Percentiles rank a stretch among this genome's conserved stretches.
These are phyloP conservation scores for Xenotilapia leptura DNA, from an alignment of 2,113 vertebrate species.

Conservation along the genomic window DNA sequence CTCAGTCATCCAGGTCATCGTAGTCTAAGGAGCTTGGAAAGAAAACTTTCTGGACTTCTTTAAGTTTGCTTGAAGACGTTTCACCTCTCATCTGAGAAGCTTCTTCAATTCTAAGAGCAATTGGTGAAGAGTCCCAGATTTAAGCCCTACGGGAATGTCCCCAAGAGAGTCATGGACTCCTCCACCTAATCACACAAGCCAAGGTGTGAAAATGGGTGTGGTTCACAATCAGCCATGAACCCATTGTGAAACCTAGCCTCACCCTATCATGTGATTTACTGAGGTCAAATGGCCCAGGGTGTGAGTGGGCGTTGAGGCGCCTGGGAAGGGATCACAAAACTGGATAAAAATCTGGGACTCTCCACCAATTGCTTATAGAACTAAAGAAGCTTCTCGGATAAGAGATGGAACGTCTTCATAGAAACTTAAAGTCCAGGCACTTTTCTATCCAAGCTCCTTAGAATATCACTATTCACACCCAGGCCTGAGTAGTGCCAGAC, in stretches of 20 bases:
- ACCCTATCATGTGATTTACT: background rate
- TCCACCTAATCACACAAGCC: background rate
- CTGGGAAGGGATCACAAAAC: background rate
- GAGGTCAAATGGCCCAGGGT: background rate
- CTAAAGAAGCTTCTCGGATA: background rate
- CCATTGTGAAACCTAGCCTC: background rate
- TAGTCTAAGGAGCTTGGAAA: background rate
- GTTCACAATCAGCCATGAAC: background rate
- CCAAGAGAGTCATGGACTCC: background rate
- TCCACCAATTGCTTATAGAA: background rate
- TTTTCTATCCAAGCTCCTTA: background rate
- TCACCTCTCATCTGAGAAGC: background rate
- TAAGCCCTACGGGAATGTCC: background rate
- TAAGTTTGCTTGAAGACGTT: background rate
- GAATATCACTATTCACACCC: background rate
- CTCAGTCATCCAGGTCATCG: background rate
- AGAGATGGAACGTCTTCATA: background rate
- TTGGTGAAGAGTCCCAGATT: background rate
- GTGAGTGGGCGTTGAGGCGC: background rate
- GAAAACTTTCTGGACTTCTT: background rate
- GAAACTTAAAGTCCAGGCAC: background rate
- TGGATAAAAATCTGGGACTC: background rate
- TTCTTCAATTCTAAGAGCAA: background rate
- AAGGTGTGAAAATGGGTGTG: background rate
- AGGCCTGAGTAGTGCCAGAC: background rate